A percentile compares a stretch with the other conserved stretches of the same genome.
Conservation (phyloP, 2,797 vertebrate genomes). For the Eremophila alpestris region DNA sequence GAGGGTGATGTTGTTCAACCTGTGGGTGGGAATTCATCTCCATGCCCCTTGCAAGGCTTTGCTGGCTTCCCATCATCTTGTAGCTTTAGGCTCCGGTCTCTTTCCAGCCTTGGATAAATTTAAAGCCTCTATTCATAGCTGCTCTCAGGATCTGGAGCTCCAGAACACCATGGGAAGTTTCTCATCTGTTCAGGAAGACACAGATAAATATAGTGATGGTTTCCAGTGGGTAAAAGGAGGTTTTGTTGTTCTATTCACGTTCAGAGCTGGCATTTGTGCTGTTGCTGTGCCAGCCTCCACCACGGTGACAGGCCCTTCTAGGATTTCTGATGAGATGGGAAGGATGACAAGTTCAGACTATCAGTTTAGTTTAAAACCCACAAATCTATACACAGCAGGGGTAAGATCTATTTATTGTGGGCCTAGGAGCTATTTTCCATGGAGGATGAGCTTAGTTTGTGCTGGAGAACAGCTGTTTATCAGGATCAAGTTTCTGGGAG, state of each 20-base stretch:
- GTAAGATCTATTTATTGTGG: neutral
- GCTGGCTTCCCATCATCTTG: neutral
- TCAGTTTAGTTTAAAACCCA: neutral
- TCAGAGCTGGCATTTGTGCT: neutral
- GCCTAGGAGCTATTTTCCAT: neutral
- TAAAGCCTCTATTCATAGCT: constrained; percentile 45
- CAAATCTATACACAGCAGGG: neutral
- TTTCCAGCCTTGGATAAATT: constrained; percentile 28
- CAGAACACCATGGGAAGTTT: constrained; percentile 47
- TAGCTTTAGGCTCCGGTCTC: neutral
- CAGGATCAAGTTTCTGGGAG: neutral
- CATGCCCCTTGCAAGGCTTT: neutral
- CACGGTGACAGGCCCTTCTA: neutral
- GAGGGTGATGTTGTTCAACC: neutral
- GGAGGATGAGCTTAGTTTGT: neutral
- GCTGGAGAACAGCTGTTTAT: neutral
- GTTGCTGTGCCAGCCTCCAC: constrained; percentile 21
- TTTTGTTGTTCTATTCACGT: constrained; percentile 39
- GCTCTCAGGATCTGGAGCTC: constrained; percentile 37
- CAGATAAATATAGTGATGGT: constrained; percentile 33
- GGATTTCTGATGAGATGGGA: neutral
- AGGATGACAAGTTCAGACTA: neutral
- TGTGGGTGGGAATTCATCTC: neutral
- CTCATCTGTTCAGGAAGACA: constrained; percentile 43
- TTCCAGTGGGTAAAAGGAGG: neutral